Evolutionary conservation across 2,888 invertebrate genomes (phyloP).

Genomic region (Melanchra persicariae): DNA sequence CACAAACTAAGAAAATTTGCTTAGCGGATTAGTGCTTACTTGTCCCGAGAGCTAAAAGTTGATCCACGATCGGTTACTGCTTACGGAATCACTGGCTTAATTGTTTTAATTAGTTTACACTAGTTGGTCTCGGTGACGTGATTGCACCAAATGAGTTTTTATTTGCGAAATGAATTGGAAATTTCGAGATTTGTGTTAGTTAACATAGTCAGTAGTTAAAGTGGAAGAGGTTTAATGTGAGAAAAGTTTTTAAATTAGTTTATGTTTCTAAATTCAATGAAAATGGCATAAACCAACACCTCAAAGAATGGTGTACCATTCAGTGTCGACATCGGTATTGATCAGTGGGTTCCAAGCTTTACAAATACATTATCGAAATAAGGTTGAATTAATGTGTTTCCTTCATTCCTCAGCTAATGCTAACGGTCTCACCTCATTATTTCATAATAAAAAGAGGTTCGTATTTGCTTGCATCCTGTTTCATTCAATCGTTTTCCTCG

Average conservation of each 20-base stretch:
- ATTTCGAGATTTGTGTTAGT: slow-evolving; percentile 5
- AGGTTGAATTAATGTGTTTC: slow-evolving; percentile 72
- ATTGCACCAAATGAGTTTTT: slow-evolving; percentile 29
- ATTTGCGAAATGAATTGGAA: slow-evolving; percentile 14
- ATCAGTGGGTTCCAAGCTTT: slow-evolving; percentile 62
- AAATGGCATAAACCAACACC: neutral
- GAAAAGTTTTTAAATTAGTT: neutral
- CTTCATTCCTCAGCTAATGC: slow-evolving; percentile 67
- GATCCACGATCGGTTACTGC: slow-evolving; percentile 33
- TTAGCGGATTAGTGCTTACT: slow-evolving; percentile 38
- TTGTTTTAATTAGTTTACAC: slow-evolving; percentile 45
- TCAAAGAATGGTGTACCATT: slow-evolving; percentile 12
- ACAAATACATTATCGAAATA: slow-evolving; percentile 72
- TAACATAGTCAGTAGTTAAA: neutral
- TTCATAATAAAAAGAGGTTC: slow-evolving; percentile 47
- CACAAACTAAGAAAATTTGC: slow-evolving; percentile 35
- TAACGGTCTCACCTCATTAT: slow-evolving; percentile 62
- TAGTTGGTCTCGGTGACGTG: slow-evolving; percentile 13
- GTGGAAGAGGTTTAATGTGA: neutral
- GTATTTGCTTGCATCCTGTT: slow-evolving; percentile 43
- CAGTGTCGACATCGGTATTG: slow-evolving; percentile 33
- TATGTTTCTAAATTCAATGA: slow-evolving; percentile 4
- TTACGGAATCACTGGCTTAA: slow-evolving; percentile 29
- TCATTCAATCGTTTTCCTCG: slow-evolving; percentile 48
- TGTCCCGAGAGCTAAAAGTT: slow-evolving; percentile 37